A percentile compares a stretch with the other conserved stretches of the same genome.
Conservation (phyloP, 2,797 vertebrate species). For the Anguilla megastoma region DNA sequence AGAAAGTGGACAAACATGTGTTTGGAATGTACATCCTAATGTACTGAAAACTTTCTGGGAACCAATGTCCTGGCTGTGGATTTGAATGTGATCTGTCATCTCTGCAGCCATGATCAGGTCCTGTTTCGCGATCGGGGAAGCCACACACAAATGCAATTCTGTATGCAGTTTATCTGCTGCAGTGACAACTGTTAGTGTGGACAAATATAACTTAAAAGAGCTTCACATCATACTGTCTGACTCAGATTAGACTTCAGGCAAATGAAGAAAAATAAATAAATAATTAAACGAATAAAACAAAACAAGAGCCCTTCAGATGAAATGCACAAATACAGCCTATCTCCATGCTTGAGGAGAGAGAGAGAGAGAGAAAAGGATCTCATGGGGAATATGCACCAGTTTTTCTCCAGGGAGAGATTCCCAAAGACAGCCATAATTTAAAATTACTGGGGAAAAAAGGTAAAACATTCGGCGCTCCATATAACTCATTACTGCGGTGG, state of each 20-base stretch:
- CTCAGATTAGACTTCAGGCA: background rate
- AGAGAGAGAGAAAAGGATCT: background rate
- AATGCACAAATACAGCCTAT: background rate
- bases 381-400: background rate
- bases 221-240: background rate
- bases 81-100: background rate
- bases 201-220: conserved; percentile 3
- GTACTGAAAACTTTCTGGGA: too few species aligned
- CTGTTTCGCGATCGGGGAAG: background rate
- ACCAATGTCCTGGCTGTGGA: too few species aligned
- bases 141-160: background rate
- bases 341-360: background rate
- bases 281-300: background rate
- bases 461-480: background rate
- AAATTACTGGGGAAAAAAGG: background rate
- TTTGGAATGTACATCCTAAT: background rate
- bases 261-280: background rate
- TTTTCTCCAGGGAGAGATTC: background rate
- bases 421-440: background rate
- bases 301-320: background rate
- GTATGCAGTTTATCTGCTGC: background rate
- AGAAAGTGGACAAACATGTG: background rate
- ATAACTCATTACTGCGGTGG: background rate
- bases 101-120: background rate
- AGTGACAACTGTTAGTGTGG: background rate